phyloP scores from a whole-genome alignment of 2,113 vertebrate genomes.

The Lasiurus borealis region DNA sequence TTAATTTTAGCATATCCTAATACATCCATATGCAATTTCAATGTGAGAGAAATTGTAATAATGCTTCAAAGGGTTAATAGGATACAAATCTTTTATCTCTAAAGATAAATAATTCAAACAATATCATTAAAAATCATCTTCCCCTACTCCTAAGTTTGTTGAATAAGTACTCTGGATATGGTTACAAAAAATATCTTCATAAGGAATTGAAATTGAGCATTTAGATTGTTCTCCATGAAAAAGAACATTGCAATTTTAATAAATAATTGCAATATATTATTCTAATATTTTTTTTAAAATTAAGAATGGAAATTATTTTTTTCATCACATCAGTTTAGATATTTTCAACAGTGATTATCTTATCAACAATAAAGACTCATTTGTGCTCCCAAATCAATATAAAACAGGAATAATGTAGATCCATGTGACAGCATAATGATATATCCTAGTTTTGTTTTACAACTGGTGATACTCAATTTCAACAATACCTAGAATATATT shows the following conservation, averaged over 20 bases:
- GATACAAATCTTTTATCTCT: conserved; percentile 18
- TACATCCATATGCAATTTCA: not conserved
- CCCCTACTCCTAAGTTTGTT: not conserved
- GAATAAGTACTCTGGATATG: conserved; percentile 35
- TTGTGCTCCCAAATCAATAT: not conserved
- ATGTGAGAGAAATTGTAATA: not conserved
- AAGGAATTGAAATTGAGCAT: not conserved
- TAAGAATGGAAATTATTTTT: conserved; percentile 20
- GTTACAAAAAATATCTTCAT: not conserved
- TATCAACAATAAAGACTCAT: conserved; percentile 9
- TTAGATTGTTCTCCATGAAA: conserved; percentile 50
- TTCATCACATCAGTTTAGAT: not conserved
- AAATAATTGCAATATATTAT: conserved; percentile 47
- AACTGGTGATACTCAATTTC: conserved; percentile 28
- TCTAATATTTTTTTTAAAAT: conserved; percentile 50
- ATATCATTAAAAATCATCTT: conserved; percentile 54
- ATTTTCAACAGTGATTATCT: conserved; percentile 30
- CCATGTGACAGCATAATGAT: not conserved
- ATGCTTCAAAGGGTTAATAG: not conserved
- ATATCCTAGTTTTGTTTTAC: not conserved
- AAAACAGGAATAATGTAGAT: not conserved
- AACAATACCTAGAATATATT: conserved; percentile 14
- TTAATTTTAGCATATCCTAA: conserved; percentile 41
- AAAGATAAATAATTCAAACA: conserved; percentile 42
- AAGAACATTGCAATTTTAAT: conserved; percentile 31